These are phyloP conservation scores for Trichonephila inaurata DNA, from an alignment of 1,140 invertebrate genomes.

Conservation along the genomic window DNA sequence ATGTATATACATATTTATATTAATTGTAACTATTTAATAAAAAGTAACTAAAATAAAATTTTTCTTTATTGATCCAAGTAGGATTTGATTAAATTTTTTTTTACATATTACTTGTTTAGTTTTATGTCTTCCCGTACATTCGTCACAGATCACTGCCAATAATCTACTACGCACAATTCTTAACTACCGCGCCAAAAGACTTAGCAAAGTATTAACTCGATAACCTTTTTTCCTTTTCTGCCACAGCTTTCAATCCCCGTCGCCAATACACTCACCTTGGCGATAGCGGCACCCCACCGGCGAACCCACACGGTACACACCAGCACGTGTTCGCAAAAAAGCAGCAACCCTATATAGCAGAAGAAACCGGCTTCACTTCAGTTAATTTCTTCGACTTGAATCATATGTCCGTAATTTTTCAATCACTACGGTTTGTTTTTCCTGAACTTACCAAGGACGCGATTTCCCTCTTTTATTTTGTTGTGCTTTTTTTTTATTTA, in stretches of 20 bases:
- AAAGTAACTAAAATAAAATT: too few species aligned
- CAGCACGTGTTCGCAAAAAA: conserved; percentile 34
- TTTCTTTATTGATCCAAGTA: too few species aligned
- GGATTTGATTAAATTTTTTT: too few species aligned
- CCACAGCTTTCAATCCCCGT: not conserved
- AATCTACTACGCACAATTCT: too few species aligned
- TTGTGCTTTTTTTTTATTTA: not conserved
- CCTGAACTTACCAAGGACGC: conserved; percentile 25
- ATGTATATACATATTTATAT: too few species aligned
- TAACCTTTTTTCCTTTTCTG: not conserved
- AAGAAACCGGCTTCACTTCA: conserved; percentile 45
- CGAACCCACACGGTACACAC: not conserved
- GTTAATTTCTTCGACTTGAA: conserved; percentile 39
- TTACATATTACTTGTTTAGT: too few species aligned
- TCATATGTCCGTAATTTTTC: conserved; percentile 45
- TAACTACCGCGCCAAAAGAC: too few species aligned
- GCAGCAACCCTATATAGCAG: conserved; percentile 2
- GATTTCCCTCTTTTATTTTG: not conserved
- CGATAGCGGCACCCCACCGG: not conserved
- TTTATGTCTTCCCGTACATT: too few species aligned
- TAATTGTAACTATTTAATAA: too few species aligned
- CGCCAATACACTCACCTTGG: not conserved
- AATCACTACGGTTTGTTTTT: conserved; percentile 45
- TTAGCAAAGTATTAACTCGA: not conserved
- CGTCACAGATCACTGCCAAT: too few species aligned